Base-by-base conservation (phyloP, 2,113 vertebrate species). In the Labeo catla region DNA sequence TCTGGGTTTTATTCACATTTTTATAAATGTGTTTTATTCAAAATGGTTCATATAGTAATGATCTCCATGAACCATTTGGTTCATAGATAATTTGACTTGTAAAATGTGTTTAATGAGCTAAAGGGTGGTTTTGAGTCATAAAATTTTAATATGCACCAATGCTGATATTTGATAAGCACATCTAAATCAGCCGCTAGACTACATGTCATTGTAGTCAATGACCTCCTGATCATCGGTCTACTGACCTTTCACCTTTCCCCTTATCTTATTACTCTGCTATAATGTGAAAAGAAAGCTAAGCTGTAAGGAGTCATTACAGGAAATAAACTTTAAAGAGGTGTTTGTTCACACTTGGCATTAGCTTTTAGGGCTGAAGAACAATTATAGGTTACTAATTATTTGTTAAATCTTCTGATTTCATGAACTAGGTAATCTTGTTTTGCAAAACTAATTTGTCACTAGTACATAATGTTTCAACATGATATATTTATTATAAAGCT, bases 401-500 rank as follows among this genome's bases (percentile, higher is more conserved):
- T 47, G 9, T 12, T 39, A 76, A 65, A 74, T 47, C 0, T 66
- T 50, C 54, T 80, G 39, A 45, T 72, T 72, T 72, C 8, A 72
- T 6, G 8, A 70, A 43, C 2, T 28, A 28, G 49, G 9, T 34
- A 61, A 49, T 57, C 23, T 74, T 65, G 21, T 0, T 36, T 54
- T 54, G 23, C 50, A n/a, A 23, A 23, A 43, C 16, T n/a, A 83
- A 52, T 65, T 49, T 23, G 9, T 68, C 47, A 8, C 39, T 43
- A 28, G 28, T 28, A 70, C 21, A 73, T 21, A 2, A 68, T 1
- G 16, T 86, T 82, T 79, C 39, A 73, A 73, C 66, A 82, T 36
- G 34, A 57, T 6, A 66, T 15, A n/a, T 89, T 84, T 87, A 88
- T 21, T 74, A 83, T 84, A 52, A 81, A 77, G 83, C 85, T 8